Evolutionary conservation across 1,140 invertebrate genomes (phyloP), one percentile per base, ranked within the genome.

Genomic region (Drosophila repletoides): DNA sequence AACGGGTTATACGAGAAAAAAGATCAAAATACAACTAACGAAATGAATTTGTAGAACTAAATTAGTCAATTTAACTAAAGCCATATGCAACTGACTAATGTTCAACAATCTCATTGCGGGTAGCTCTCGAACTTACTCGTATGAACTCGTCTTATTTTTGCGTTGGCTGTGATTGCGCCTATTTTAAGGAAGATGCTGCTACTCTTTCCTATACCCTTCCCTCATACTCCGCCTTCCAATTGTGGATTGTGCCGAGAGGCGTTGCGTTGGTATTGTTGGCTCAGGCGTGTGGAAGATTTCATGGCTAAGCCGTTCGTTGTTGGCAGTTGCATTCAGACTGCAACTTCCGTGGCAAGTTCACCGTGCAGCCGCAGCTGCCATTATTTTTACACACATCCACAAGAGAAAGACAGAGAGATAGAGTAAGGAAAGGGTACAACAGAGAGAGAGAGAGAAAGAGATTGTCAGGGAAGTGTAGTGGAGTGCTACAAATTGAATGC

Each of bases 401-500:
- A 43, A 2, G 5, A 36, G 33, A 41, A 28, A 60, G 12, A 40
- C n/a, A 28, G 36, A 19, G 31, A 12, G 6, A 21, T n/a, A 12
- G 43, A 46, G 14, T 0, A 14, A 1, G 4, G 19, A 17, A 12
- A n/a, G 46, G 15, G n/a, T n/a, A n/a, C 14, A 17, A n/a, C 2
- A 17, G 1, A 12, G n/a, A 43, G 21, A 3, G 31, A 9, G 43
- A 12, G n/a, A 21, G 34, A 17, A 17, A 6, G n/a, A 19, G 21
- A 4, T 12, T 15, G 10, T 2, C 1, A 46, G 33, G 7, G 34
- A 28, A 14, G 6, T 14, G 12, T 15, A 17, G 46, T 17, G 19
- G 28, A 63, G 61, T 72, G 67, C 56, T 45, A 56, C 68, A 76
- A 84, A 84, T 84, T 84, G 79, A 84, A 84, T 81, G 81, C 58